Conservation (phyloP, 2,113 vertebrate genomes). For the Emydocephalus ijimae region DNA sequence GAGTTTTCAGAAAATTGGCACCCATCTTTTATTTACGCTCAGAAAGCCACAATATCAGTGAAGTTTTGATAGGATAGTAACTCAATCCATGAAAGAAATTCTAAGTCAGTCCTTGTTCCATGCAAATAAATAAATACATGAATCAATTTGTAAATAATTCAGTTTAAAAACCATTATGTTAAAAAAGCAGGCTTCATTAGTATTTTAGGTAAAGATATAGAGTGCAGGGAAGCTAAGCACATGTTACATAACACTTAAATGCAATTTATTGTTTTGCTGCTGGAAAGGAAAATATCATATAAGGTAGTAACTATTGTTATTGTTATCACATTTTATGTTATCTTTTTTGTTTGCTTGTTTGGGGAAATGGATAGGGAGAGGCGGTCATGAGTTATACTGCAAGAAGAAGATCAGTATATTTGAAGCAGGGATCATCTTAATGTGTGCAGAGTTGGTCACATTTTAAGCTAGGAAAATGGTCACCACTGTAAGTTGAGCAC, state of each 20-base stretch:
- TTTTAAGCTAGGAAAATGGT: background rate
- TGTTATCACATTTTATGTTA: background rate
- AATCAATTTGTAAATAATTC: background rate
- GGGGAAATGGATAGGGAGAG: background rate
- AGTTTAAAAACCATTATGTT: background rate
- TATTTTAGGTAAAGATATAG: background rate
- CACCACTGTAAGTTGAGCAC: background rate
- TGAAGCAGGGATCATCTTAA: background rate
- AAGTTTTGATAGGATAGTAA: background rate
- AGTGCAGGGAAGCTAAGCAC: background rate
- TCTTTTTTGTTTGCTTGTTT: background rate
- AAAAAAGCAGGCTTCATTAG: background rate
- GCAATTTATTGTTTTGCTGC: background rate
- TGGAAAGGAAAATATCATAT: background rate
- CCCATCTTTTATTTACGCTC: background rate
- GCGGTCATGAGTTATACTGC: background rate
- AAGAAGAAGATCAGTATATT: background rate
- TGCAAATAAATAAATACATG: background rate
- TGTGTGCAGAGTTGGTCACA: background rate
- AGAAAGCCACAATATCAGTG: background rate
- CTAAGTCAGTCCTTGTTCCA: background rate
- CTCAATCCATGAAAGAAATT: background rate
- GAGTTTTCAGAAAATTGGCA: background rate
- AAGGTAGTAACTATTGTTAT: background rate
- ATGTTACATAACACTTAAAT: background rate